Percentiles rank a stretch among this genome's conserved stretches.
phyloP scores from a whole-genome alignment of 2,888 invertebrate genomes.

The Agrochola litura region DNA sequence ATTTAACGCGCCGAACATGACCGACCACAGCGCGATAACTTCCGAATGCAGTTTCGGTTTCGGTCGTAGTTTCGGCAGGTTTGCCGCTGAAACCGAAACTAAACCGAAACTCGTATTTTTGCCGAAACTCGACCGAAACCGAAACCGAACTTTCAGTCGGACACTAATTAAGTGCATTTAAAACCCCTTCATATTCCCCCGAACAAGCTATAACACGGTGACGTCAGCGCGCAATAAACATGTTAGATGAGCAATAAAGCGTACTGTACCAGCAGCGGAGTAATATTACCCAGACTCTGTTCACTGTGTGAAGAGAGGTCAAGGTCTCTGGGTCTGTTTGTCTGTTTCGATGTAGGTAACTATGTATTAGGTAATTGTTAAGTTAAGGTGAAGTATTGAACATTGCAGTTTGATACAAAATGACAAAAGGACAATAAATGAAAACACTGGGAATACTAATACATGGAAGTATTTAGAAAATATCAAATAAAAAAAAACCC shows the following conservation, averaged over 20 bases:
- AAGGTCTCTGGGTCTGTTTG: slow-evolving; percentile 34
- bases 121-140: no score
- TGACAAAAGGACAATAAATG: no score
- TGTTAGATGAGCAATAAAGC: slow-evolving; percentile 42
- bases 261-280: slow-evolving; percentile 36
- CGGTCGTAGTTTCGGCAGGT: no score
- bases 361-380: neutral
- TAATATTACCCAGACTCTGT: slow-evolving; percentile 35
- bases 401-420: neutral
- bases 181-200: neutral
- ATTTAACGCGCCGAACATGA: no score
- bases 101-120: no score
- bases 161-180: neutral
- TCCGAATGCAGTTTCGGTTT: no score
- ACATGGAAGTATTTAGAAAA: neutral
- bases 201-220: slow-evolving; percentile 9
- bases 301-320: slow-evolving; percentile 27
- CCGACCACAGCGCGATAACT: no score
- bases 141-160: no score
- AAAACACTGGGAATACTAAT: no score
- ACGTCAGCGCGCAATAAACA: slow-evolving; percentile 43
- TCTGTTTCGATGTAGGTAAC: slow-evolving; percentile 24
- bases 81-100: no score
- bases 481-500: no score
- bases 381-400: neutral